These are phyloP conservation scores for Hesperophylax magnus DNA, from an alignment of 1,140 invertebrate genomes.

Conservation along the genomic window DNA sequence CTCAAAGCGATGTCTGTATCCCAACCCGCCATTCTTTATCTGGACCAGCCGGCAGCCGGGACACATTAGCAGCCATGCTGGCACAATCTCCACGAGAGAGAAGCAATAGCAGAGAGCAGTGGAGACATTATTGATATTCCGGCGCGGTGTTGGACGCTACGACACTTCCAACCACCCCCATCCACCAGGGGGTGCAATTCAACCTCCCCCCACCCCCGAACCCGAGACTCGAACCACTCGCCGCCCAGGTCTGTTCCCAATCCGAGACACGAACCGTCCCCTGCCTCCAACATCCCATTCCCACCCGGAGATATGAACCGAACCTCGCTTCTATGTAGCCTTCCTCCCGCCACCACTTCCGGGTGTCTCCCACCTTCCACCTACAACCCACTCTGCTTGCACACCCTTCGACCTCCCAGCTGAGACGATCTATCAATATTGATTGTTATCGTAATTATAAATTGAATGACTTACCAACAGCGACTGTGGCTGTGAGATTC, in stretches of 20 bases:
- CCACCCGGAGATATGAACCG: slow-evolving; percentile 27
- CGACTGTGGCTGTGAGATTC: slow-evolving; percentile 9
- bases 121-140: slow-evolving; percentile 58
- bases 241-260: slow-evolving; percentile 29
- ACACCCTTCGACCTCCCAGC: slow-evolving; percentile 44
- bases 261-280: slow-evolving; percentile 31
- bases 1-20: too few relatives aligned
- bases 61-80: slow-evolving; percentile 42
- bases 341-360: slow-evolving; percentile 18
- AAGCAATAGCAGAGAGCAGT: slow-evolving; percentile 54
- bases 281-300: not conserved
- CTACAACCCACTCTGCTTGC: too few relatives aligned
- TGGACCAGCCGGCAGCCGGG: slow-evolving; percentile 1
- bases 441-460: slow-evolving; percentile 58
- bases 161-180: not conserved
- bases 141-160: slow-evolving; percentile 53
- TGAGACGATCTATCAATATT: slow-evolving; percentile 58
- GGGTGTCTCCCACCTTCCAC: not conserved
- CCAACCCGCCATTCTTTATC: not conserved
- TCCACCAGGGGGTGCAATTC: too few relatives aligned
- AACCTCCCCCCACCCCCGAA: not conserved
- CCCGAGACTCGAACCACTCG: not conserved
- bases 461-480: slow-evolving; percentile 54
- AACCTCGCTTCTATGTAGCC: not conserved
- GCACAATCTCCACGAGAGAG: slow-evolving; percentile 54